Conservation (phyloP, 2,113 vertebrate species). For the Dicentrarchus labrax region DNA sequence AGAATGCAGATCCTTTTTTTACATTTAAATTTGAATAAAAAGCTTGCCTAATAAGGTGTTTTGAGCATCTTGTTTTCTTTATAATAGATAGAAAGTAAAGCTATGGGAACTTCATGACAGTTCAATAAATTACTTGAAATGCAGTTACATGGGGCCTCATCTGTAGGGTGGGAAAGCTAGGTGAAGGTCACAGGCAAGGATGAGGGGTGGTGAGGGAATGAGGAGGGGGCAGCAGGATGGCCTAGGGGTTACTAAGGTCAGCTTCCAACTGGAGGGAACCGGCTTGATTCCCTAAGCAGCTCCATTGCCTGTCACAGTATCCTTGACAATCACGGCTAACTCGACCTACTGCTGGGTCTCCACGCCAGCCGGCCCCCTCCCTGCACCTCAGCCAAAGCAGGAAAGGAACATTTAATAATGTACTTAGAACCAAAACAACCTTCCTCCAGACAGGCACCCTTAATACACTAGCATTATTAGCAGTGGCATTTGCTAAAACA, state of each 20-base stretch:
- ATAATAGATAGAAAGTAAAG: neutral
- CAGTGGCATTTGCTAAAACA: constrained; percentile 39
- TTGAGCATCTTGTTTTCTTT: neutral
- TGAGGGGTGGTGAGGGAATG: neutral
- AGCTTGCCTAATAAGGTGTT: neutral
- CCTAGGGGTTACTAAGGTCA: constrained; percentile 27
- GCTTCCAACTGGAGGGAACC: constrained; percentile 14
- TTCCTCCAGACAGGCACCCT: neutral
- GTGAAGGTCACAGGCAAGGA: constrained; percentile 43
- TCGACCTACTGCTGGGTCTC: constrained; percentile 5
- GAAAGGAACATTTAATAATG: neutral
- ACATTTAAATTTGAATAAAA: neutral
- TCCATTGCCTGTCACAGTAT: constrained; percentile 15
- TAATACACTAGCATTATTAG: constrained; percentile 19
- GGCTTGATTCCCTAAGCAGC: constrained; percentile 34
- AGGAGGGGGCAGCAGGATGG: neutral
- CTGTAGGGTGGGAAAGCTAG: neutral
- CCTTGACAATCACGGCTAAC: constrained; percentile 27
- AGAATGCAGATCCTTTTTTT: neutral
- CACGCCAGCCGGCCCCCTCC: too few species aligned
- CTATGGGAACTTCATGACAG: constrained; percentile 4
- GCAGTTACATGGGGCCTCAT: constrained; percentile 10
- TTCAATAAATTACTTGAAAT: constrained; percentile 26
- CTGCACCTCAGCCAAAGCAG: neutral
- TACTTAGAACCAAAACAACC: neutral